Conservation (phyloP, 2,113 vertebrate species). For the Pundamilia nyererei region DNA sequence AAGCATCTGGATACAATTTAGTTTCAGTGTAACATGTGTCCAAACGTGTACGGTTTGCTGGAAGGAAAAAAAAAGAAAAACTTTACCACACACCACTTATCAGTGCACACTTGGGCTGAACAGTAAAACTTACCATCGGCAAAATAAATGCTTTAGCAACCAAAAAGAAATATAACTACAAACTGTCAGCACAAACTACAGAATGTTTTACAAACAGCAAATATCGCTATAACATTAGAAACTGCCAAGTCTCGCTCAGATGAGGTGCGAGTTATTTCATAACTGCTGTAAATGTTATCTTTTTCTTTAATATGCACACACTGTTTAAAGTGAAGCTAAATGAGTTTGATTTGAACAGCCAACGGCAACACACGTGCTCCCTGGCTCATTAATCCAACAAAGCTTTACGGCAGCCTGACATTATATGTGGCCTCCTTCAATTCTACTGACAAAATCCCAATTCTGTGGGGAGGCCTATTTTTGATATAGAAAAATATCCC, state of each 20-base stretch:
- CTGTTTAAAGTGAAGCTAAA: background rate
- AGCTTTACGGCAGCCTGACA: background rate
- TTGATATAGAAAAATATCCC: background rate
- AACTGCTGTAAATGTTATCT: background rate
- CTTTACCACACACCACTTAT: background rate
- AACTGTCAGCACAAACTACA: background rate
- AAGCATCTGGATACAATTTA: background rate
- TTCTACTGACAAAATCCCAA: background rate
- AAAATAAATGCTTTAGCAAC: background rate
- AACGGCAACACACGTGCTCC: background rate
- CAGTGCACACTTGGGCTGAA: too few relatives aligned
- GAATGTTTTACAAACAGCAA: background rate
- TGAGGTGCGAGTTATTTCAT: background rate
- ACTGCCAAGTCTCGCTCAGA: background rate
- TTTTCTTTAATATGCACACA: background rate
- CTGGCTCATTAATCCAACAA: background rate
- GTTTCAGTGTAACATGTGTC: background rate
- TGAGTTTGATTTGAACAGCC: background rate
- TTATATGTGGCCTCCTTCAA: background rate
- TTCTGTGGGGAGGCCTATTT: background rate
- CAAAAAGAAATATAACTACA: background rate
- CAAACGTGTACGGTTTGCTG: background rate
- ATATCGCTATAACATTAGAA: background rate
- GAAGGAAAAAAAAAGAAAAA: background rate
- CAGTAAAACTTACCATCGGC: background rate